Evolutionary conservation across 2,888 invertebrate species (phyloP), one percentile per base, ranked within the genome.

Genomic region (Drosophila nigritarsus): DNA sequence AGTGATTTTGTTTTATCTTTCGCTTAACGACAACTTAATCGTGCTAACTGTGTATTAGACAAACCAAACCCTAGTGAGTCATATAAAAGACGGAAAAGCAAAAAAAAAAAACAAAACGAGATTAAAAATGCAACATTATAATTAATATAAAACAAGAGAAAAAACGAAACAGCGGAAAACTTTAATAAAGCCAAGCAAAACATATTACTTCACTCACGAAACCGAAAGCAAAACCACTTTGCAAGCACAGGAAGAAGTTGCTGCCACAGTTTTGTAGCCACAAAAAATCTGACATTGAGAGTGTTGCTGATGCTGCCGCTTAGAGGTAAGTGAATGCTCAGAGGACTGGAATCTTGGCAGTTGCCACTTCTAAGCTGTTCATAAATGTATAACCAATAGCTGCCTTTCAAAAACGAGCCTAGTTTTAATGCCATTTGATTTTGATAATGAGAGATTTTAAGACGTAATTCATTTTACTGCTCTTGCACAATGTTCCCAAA

Each of bases 241-340:
- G 66, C 50, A 50, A 65, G 68, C 78, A 78, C 83, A 78, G 83
- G 83, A 78, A 80, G 75, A 80, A 87, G 82, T 80, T 70, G 79
- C 76, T 79, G 76, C 80, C 69, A 75, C 63, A 80, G 80, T 73
- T 58, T 86, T 84, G 72, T 64, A 69, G 58, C 74, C 65, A 78
- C 69, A 80, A 71, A 48, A 59, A 76, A 66, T 69, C 68, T 83
- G 87, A 81, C 87, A 88, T 87, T 85, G 83, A 83, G 73, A 65
- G 64, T 63, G 61, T 55, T 79, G 85, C 64, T 73, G 85, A 82
- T 84, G 84, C 75, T 84, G 87, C 87, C 89, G 82, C 77, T 83
- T 69, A 81, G 79, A 90, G 88, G 89, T 89, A 78, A 89, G 90
- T 89, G 76, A 86, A 74, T 80, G 68, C 30, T 72, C 38, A 29